Conservation (phyloP, 1,140 invertebrate species). For the Caenorhabditis latens region DNA sequence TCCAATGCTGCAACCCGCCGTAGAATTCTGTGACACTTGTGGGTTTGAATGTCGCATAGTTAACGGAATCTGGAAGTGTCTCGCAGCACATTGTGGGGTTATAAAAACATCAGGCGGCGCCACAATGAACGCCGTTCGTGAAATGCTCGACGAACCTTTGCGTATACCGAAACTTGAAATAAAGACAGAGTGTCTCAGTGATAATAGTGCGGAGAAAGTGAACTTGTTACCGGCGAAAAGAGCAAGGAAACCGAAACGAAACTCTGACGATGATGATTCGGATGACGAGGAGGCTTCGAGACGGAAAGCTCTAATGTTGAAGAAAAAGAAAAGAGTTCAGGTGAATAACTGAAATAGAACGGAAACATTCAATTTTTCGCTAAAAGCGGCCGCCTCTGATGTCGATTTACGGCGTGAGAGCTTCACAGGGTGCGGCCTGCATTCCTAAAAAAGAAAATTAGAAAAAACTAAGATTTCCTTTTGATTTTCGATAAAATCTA, state of each 20-base stretch:
- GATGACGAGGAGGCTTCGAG: constrained; percentile 31
- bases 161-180: constrained; percentile 18
- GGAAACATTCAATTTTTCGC: no score
- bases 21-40: constrained; percentile 52
- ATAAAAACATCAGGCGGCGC: constrained; percentile 11
- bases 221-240: constrained; percentile 7
- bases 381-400: no score
- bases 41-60: constrained; percentile 46
- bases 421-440: no score
- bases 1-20: not conserved
- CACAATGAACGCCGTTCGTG: not conserved
- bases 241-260: constrained; percentile 18
- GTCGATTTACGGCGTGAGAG: no score
- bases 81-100: constrained; percentile 16
- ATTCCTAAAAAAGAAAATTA: no score
- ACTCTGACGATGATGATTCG: constrained; percentile 44
- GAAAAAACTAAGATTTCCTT: no score
- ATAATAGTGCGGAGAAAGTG: constrained; percentile 13
- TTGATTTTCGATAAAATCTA: no score
- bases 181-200: constrained; percentile 28
- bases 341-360: constrained; percentile 14
- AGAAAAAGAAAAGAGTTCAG: constrained; percentile 60
- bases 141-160: not conserved
- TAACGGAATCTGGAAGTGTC: constrained; percentile 42
- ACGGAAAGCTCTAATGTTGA: not conserved